Evolutionary conservation across 53 echinoderm and acorn worm species (phyloP).

Genomic region (Mesocentrotus franciscanus): DNA sequence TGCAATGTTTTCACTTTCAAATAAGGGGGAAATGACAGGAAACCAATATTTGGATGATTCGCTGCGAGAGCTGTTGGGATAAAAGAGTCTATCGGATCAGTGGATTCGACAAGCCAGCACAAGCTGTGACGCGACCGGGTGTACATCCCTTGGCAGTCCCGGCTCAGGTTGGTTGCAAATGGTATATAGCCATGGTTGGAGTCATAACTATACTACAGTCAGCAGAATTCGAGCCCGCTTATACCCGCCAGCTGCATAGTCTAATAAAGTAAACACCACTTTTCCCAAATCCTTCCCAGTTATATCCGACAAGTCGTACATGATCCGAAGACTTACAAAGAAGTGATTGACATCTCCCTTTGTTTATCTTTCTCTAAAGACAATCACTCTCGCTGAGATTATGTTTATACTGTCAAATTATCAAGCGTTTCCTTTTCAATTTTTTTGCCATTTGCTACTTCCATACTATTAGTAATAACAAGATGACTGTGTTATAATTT

Average conservation of each 20-base stretch:
- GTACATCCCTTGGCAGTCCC: not conserved
- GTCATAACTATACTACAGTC: not conserved
- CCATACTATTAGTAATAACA: no score
- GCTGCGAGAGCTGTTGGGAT: not conserved
- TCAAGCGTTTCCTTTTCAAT: not conserved
- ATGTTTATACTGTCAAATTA: not conserved
- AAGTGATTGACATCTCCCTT: not conserved
- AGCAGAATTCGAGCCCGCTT: not conserved
- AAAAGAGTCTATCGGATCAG: not conserved
- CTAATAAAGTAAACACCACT: slow-evolving; percentile 6
- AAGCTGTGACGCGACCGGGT: not conserved
- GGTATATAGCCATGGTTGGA: no score
- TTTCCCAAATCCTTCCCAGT: not conserved
- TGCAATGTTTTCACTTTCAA: not conserved
- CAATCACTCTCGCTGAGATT: not conserved
- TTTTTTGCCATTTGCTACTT: not conserved
- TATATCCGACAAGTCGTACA: not conserved
- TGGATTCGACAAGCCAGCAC: not conserved
- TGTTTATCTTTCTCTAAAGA: not conserved
- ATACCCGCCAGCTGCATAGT: not conserved
- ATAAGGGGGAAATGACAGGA: not conserved
- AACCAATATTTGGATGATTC: not conserved
- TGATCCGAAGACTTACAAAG: not conserved
- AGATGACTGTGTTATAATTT: slow-evolving; percentile 1
- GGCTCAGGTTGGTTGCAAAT: no score